Percentiles rank a stretch among this genome's conserved stretches.
These are phyloP conservation scores for Peromyscus nudipes DNA, from an alignment of 2,797 vertebrate species.

Conservation along the genomic window DNA sequence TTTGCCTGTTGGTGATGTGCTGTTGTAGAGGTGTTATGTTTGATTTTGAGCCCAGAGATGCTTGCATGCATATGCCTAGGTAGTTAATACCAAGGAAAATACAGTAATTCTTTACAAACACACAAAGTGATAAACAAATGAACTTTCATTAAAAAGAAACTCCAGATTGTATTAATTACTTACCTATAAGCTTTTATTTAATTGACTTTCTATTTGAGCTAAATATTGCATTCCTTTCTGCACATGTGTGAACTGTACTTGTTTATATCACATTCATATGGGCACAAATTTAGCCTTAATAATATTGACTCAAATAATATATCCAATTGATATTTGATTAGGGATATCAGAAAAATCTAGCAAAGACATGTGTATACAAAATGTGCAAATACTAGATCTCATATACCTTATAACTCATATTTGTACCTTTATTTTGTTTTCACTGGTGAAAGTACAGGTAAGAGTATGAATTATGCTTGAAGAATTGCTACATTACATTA, in stretches of 20 bases:
- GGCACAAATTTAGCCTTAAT: background rate
- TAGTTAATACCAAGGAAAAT: background rate
- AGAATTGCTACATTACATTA: background rate
- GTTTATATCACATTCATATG: background rate
- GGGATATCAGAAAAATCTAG: background rate
- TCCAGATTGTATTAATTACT: background rate
- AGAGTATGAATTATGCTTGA: background rate
- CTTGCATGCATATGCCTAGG: background rate
- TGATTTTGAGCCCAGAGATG: background rate
- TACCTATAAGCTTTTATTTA: background rate
- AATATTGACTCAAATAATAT: background rate
- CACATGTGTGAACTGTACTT: background rate
- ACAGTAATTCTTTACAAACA: background rate
- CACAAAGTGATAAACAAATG: background rate
- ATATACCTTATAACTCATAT: background rate
- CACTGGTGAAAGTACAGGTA: background rate
- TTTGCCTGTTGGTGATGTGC: background rate
- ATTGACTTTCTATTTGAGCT: background rate
- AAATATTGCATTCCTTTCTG: background rate
- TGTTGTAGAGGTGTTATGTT: background rate
- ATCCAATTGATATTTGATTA: background rate
- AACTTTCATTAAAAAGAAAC: background rate
- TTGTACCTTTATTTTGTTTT: background rate
- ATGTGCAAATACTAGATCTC: background rate
- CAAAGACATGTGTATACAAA: background rate